phyloP scores from a whole-genome alignment of 2,888 invertebrate genomes.

The Euproctis similis region DNA sequence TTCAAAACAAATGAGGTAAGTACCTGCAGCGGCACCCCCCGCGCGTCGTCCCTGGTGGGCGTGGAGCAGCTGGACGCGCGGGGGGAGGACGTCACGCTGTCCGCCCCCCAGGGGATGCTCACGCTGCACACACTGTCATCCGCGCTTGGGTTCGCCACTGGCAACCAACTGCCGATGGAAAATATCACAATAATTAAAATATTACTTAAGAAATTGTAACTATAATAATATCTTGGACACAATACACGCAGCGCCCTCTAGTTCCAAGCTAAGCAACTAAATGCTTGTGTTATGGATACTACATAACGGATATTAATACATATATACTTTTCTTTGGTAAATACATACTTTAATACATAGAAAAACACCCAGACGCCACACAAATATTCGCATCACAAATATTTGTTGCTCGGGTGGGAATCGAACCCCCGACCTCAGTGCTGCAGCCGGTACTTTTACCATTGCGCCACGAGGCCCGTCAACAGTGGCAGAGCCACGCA shows the following conservation, averaged over 20 bases:
- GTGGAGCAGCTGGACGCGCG: slow-evolving; percentile 35
- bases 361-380: too few relatives aligned
- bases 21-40: slow-evolving; percentile 47
- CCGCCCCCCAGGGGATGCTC: slow-evolving; percentile 7
- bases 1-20: too few relatives aligned
- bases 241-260: neutral
- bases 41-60: slow-evolving; percentile 32
- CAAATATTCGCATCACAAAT: too few relatives aligned
- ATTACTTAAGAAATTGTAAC: too few relatives aligned
- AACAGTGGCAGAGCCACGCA: too few relatives aligned
- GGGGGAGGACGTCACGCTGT: slow-evolving; percentile 10
- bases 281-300: slow-evolving; percentile 1
- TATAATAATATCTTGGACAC: too few relatives aligned
- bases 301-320: neutral
- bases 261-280: slow-evolving; percentile 1
- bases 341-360: too few relatives aligned
- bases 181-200: neutral
- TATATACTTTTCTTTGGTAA: too few relatives aligned
- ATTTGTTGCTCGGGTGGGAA: too few relatives aligned
- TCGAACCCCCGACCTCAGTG: too few relatives aligned
- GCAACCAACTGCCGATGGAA: slow-evolving; percentile 3
- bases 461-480: too few relatives aligned
- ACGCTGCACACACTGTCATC: slow-evolving; percentile 2
- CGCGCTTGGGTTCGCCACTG: neutral
- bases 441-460: too few relatives aligned